phyloP scores from a whole-genome alignment of 2,888 invertebrate genomes.

The Periphyllus acericola region DNA sequence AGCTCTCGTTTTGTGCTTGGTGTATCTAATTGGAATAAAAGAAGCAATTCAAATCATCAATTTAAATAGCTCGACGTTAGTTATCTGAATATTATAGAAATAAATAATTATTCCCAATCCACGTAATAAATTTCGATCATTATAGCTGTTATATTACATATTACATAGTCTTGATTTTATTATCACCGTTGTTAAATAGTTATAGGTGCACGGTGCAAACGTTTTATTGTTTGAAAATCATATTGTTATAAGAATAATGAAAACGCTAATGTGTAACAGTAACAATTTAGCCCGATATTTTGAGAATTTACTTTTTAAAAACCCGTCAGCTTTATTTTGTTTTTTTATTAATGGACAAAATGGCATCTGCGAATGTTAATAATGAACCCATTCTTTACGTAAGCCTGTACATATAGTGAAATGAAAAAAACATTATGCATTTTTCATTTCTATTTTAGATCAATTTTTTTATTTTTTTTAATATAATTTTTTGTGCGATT shows the following conservation, averaged over 20 bases:
- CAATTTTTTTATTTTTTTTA: constrained; percentile 18
- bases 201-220: background rate
- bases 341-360: background rate
- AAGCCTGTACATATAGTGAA: background rate
- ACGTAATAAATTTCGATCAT: background rate
- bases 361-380: background rate
- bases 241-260: too few species aligned
- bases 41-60: too few species aligned
- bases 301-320: background rate
- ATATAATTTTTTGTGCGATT: background rate
- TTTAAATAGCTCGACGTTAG: background rate
- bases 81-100: background rate
- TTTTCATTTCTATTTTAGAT: constrained; percentile 21
- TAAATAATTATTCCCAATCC: background rate
- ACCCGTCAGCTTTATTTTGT: background rate
- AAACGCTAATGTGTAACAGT: background rate
- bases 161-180: background rate
- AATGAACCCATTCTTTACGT: background rate
- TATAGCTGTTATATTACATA: too few species aligned
- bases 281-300: background rate
- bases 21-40: too few species aligned
- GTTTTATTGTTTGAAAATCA: background rate
- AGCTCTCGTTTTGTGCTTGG: too few species aligned
- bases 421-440: background rate
- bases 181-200: background rate